These are phyloP conservation scores for Lepisosteus osseus DNA, from an alignment of 2,113 vertebrate species.

Conservation along the genomic window DNA sequence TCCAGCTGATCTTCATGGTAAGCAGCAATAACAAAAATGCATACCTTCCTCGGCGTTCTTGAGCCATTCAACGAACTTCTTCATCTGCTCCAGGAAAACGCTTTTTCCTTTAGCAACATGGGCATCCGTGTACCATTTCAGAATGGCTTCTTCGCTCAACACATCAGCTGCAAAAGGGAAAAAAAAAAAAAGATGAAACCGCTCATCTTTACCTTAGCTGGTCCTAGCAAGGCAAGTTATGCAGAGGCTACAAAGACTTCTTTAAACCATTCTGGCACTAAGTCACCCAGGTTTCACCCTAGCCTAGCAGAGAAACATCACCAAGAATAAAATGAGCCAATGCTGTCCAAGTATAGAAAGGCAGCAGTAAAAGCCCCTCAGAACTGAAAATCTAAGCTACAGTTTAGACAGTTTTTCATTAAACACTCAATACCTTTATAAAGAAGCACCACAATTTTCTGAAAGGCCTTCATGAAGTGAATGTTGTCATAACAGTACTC, in stretches of 20 bases:
- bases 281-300: no score
- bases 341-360: no score
- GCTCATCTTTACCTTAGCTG: no score
- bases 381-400: not conserved
- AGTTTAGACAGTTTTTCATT: no score
- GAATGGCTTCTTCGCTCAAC: constrained; percentile 93
- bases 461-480: constrained; percentile 99
- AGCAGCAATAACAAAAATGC: not conserved
- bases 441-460: constrained; percentile 99
- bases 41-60: constrained; percentile 97
- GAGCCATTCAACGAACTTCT: constrained; percentile 98
- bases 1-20: no score
- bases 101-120: constrained; percentile 93
- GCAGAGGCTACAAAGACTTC: no score
- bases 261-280: no score
- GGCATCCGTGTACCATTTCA: constrained; percentile 94
- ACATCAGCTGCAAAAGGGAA: constrained; percentile 77
- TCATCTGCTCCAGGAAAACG: constrained; percentile 97
- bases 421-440: constrained; percentile 81
- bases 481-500: constrained; percentile 99
- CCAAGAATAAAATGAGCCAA: no score
- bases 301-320: no score
- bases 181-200: not conserved
- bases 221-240: no score
- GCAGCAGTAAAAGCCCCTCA: not conserved